Conservation (phyloP, 1,140 invertebrate genomes). For the Dryas iulia region DNA sequence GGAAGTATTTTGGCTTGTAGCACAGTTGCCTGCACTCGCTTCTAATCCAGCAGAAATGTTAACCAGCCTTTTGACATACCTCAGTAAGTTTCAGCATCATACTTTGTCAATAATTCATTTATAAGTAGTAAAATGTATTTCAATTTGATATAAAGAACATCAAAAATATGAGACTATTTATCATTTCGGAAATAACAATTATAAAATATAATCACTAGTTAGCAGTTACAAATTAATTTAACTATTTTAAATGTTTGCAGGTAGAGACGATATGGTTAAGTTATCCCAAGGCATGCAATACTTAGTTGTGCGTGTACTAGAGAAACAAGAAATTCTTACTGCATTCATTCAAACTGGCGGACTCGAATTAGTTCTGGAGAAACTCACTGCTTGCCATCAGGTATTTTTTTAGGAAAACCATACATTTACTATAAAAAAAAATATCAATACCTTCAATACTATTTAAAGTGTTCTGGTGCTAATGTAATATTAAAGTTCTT, state of each 20-base stretch:
- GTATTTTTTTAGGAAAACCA: constrained; percentile 22
- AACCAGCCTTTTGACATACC: constrained; percentile 87
- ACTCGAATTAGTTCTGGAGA: constrained; percentile 64
- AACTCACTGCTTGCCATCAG: constrained; percentile 77
- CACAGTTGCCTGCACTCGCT: constrained; percentile 86
- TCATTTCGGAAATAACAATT: too few species aligned
- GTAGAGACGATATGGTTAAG: constrained; percentile 59
- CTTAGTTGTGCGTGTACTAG: constrained; percentile 63
- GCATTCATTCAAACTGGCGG: constrained; percentile 69
- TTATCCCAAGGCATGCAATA: constrained; percentile 73
- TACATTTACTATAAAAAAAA: too few species aligned
- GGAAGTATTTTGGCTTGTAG: constrained; percentile 90
- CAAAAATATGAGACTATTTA: neutral
- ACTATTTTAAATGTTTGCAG: constrained; percentile 43
- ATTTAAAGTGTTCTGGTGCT: too few species aligned
- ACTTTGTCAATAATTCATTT: too few species aligned
- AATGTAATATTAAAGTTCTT: too few species aligned
- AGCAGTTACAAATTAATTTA: too few species aligned
- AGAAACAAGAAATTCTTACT: constrained; percentile 61
- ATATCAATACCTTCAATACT: too few species aligned
- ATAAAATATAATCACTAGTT: too few species aligned
- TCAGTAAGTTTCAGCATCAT: constrained; percentile 83
- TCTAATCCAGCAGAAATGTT: constrained; percentile 87
- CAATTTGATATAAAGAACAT: too few species aligned
- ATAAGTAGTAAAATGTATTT: too few species aligned